Percentiles rank a stretch among this genome's conserved stretches.
Evolutionary conservation across 2,888 invertebrate species (phyloP).

Genomic region (Capitulum mitella): DNA sequence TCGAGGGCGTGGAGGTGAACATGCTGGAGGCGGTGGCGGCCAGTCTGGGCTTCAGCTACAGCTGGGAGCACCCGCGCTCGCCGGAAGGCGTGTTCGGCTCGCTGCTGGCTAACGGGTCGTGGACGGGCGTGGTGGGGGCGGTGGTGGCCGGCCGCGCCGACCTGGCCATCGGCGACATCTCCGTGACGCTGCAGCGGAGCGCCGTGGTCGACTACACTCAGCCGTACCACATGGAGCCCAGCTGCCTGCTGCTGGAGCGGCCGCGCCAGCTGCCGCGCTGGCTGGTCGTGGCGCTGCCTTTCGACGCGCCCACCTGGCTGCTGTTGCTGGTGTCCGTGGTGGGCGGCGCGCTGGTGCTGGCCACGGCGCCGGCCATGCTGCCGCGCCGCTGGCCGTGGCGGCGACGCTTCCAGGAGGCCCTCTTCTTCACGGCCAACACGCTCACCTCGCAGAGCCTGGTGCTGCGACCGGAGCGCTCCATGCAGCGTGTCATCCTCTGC

Average conservation of each 20-base stretch:
- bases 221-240: not conserved
- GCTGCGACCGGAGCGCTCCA: not conserved
- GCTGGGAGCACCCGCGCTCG: not conserved
- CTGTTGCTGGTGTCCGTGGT: not conserved
- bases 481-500: not conserved
- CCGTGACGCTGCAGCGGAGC: not conserved
- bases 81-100: not conserved
- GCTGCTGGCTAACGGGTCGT: not conserved
- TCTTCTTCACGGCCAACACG: slow-evolving; percentile 1
- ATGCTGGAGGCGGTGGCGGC: not conserved
- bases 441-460: not conserved
- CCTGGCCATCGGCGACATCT: not conserved
- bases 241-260: not conserved
- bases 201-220: not conserved
- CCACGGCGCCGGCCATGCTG: not conserved
- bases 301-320: not conserved
- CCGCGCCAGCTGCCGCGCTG: not conserved
- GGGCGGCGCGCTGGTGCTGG: not conserved
- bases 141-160: not conserved
- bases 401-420: not conserved
- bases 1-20: not conserved
- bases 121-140: not conserved
- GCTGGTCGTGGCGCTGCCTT: not conserved
- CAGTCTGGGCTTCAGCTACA: not conserved
- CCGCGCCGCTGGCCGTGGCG: not conserved